Evolutionary conservation across 2,888 invertebrate genomes (phyloP), one percentile per base, ranked within the genome.

Genomic region (Itoplectis maculator): DNA sequence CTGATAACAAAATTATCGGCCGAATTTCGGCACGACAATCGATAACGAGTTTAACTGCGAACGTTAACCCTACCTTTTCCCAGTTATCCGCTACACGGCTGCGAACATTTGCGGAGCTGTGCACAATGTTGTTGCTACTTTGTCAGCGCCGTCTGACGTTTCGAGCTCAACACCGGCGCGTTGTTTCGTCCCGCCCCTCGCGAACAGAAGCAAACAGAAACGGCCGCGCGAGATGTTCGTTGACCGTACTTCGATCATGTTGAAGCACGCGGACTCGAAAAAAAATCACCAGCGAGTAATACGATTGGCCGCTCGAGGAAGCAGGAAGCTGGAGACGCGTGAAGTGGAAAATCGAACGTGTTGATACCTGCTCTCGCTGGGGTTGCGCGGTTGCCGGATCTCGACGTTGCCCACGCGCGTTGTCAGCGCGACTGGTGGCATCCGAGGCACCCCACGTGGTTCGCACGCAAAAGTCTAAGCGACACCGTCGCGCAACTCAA

Each of bases 351-450:
- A 56, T 49, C 76, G 23, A 79, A 63, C 69, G 69, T 83, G 74
- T 79, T 82, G 69, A 82, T 78, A 75, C 66, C 45, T 61, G 59
- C 37, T 37, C 2, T n/a, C n/a, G n/a, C n/a, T 47, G 47, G 20
- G 61, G 47, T 56, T 74, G 77, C 83, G 56, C 47, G 42, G 77
- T 83, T 83, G 83, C 80, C 83, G 77, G 37, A 13, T 79, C 37
- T 29, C 29, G 29, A 29, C 5, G 18, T 29, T 47, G 47, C 11
- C 29, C 15, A n/a, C n/a, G n/a, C 47, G 29, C 59, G 56, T 40
- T 37, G 40, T 72, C 72, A 59, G 45, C 45, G 47, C n/a, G 23
- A n/a, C 29, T 37, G 40, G 47, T 49, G 35, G n/a, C 15, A 23
- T 0, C 61, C 20, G 47, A 49, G 49, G n/a, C n/a, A n/a, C n/a